phyloP scores from a whole-genome alignment of 2,113 vertebrate genomes.

The Bos javanicus region DNA sequence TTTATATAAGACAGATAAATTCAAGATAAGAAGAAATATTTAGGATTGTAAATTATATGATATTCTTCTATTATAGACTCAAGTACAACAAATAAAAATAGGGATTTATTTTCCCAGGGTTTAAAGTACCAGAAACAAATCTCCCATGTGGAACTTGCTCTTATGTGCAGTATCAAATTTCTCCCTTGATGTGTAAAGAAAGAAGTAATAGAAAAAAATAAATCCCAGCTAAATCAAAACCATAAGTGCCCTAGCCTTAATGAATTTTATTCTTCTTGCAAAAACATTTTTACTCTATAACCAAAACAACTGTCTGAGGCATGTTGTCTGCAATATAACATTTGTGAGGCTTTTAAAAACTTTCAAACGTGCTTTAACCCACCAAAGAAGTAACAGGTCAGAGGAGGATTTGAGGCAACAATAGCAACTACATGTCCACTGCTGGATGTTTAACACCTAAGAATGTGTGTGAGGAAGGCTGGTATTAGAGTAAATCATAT shows the following conservation, averaged over 20 bases:
- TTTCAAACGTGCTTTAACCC: not conserved
- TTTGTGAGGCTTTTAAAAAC: not conserved
- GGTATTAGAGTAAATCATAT: not conserved
- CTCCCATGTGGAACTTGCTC: not conserved
- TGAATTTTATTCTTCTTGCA: not conserved
- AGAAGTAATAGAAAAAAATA: not conserved
- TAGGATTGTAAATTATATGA: not conserved
- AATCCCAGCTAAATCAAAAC: not conserved
- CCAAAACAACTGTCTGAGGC: not conserved
- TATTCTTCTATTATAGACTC: not conserved
- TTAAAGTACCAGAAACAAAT: not conserved
- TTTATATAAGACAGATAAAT: not conserved
- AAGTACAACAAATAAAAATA: not conserved
- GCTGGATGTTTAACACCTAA: not conserved
- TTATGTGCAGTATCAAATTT: not conserved
- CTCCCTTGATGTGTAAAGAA: not conserved
- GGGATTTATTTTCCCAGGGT: not conserved
- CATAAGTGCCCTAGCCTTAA: not conserved
- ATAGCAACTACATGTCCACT: not conserved
- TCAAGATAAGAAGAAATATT: not conserved
- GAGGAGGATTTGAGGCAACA: not conserved
- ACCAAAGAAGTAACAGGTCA: not conserved
- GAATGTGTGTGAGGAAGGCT: not conserved
- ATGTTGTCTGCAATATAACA: not conserved
- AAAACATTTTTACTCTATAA: not conserved